phyloP scores from a whole-genome alignment of 2,797 vertebrate genomes.

The Alectoris magna region DNA sequence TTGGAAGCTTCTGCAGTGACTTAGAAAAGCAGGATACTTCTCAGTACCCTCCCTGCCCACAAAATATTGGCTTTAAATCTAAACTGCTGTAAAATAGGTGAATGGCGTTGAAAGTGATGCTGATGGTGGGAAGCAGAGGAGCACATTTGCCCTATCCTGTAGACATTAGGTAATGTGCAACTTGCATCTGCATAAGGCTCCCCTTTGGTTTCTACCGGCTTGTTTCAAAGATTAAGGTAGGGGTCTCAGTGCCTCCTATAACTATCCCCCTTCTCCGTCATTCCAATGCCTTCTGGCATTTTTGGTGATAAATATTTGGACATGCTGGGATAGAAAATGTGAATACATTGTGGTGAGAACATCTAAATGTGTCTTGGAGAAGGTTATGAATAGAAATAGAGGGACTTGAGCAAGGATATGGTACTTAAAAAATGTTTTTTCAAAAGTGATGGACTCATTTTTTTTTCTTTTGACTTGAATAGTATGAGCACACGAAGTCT shows the following conservation, averaged over 20 bases:
- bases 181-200: not conserved
- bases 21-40: not conserved
- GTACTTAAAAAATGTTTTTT: not conserved
- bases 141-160: not conserved
- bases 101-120: not conserved
- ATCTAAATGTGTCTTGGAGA: slow-evolving; percentile 41
- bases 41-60: no score
- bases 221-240: not conserved
- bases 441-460: not conserved
- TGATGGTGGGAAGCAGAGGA: not conserved
- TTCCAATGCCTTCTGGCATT: slow-evolving; percentile 52
- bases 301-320: slow-evolving; percentile 54
- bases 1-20: not conserved
- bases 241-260: slow-evolving; percentile 16
- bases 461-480: not conserved
- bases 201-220: not conserved
- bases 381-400: slow-evolving; percentile 32
- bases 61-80: not conserved
- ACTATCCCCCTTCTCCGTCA: slow-evolving; percentile 9
- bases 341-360: slow-evolving; percentile 25
- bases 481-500: not conserved
- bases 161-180: not conserved
- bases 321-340: slow-evolving; percentile 14
- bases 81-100: not conserved
- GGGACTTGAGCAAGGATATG: not conserved